phyloP scores from a whole-genome alignment of 2,888 invertebrate species.

The Polydrusus tereticollis region DNA sequence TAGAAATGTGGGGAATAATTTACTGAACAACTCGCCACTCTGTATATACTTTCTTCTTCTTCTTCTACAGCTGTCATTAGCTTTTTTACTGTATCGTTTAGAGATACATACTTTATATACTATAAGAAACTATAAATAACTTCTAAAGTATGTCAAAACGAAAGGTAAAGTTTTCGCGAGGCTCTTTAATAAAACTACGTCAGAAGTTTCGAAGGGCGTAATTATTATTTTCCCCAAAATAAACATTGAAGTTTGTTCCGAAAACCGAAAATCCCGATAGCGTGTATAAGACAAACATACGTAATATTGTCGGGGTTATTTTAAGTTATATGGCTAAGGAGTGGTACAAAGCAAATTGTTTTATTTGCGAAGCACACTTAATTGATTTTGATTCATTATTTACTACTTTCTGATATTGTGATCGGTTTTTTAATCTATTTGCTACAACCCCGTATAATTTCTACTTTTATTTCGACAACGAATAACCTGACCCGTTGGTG shows the following conservation, averaged over 20 bases:
- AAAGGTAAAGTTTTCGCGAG: neutral
- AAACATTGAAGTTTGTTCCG: conserved; percentile 3
- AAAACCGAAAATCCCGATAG: conserved; percentile 6
- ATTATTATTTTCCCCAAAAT: conserved; percentile 6
- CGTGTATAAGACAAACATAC: conserved; percentile 5
- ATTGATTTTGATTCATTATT: no score
- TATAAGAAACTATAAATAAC: neutral
- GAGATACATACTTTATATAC: neutral
- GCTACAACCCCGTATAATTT: no score
- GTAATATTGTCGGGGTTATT: neutral
- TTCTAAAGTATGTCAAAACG: neutral
- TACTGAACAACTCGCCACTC: no score
- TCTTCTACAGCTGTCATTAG: no score
- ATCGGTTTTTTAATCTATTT: no score
- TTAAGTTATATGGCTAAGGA: neutral
- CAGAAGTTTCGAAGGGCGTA: neutral
- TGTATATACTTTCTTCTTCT: no score
- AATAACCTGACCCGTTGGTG: no score
- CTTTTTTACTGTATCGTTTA: no score
- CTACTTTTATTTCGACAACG: no score
- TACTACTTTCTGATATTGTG: no score
- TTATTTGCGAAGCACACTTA: no score
- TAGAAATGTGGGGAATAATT: no score
- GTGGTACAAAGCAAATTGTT: neutral
- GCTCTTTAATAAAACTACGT: neutral